phyloP scores from a whole-genome alignment of 1,140 invertebrate genomes.

The Anadara kagoshimensis region DNA sequence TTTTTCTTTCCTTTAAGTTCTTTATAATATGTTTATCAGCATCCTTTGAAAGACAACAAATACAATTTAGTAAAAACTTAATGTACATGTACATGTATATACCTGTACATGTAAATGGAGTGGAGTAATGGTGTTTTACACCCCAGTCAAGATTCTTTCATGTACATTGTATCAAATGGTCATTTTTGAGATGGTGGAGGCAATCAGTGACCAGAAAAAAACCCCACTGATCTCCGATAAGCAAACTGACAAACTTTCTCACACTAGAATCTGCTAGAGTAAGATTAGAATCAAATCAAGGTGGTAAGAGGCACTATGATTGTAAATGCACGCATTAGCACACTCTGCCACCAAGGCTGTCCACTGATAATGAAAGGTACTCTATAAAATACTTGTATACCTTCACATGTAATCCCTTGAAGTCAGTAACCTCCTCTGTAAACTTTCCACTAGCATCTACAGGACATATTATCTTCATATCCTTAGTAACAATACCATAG shows the following conservation, averaged over 20 bases:
- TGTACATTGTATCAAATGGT: too few species aligned
- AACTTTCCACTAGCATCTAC: constrained; percentile 94
- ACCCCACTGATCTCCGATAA: too few species aligned
- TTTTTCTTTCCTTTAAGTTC: constrained; percentile 83
- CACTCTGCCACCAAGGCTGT: too few species aligned
- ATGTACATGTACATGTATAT: background rate
- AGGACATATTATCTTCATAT: constrained; percentile 88
- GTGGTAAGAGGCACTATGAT: too few species aligned
- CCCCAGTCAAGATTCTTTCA: too few species aligned
- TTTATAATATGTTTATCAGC: constrained; percentile 91
- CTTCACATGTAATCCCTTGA: constrained; percentile 94
- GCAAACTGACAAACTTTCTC: too few species aligned
- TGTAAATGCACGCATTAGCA: too few species aligned
- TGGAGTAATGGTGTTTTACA: too few species aligned
- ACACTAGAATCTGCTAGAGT: too few species aligned
- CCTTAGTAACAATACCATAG: constrained; percentile 73
- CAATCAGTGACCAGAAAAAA: too few species aligned
- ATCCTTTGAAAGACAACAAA: constrained; percentile 74
- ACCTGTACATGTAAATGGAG: background rate
- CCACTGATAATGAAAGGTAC: background rate
- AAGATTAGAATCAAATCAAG: too few species aligned
- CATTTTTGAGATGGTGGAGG: too few species aligned
- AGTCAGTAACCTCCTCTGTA: constrained; percentile 89
- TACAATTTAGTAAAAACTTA: background rate
- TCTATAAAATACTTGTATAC: constrained; percentile 75